A percentile compares a stretch with the other conserved stretches of the same genome.
phyloP scores from a whole-genome alignment of 2,888 invertebrate genomes.

The Drosophila merina region DNA sequence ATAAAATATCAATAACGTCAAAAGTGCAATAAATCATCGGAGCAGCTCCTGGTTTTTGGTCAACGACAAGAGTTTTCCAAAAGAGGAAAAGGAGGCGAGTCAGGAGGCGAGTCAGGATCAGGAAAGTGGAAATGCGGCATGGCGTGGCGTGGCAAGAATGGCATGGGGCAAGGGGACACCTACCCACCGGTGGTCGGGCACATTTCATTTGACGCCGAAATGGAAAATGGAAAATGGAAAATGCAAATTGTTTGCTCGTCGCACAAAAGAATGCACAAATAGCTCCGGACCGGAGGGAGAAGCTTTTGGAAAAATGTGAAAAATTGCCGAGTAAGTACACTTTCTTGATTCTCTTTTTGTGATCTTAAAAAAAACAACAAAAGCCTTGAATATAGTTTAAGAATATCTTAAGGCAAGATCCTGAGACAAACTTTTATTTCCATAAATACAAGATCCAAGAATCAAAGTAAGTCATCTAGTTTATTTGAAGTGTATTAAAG shows the following conservation, averaged over 20 bases:
- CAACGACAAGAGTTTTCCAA: not conserved
- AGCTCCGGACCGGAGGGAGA: constrained; percentile 2
- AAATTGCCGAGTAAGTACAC: not conserved
- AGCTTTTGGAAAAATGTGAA: not conserved
- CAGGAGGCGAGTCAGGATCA: not conserved
- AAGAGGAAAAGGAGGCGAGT: too few relatives aligned
- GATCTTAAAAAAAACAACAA: not conserved
- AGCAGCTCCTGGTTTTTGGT: constrained; percentile 10
- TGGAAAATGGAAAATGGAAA: constrained; percentile 75
- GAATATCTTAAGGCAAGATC: not conserved
- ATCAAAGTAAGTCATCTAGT: too few relatives aligned
- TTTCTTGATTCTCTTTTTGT: not conserved
- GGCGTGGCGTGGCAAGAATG: not conserved
- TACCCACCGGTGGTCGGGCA: constrained; percentile 3
- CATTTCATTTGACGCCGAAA: constrained; percentile 60
- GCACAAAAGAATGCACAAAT: constrained; percentile 69
- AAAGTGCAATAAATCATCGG: constrained; percentile 70
- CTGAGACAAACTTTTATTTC: too few relatives aligned
- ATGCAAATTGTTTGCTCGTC: constrained; percentile 64
- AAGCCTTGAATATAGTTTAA: not conserved
- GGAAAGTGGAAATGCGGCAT: constrained; percentile 3
- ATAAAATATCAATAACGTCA: constrained; percentile 72
- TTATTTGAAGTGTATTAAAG: too few relatives aligned
- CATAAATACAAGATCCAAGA: too few relatives aligned
- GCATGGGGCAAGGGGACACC: not conserved